Conservation (phyloP, 30 jellyfish, hydroid and myxozoan species). For the Cassiopea xamachana region DNA sequence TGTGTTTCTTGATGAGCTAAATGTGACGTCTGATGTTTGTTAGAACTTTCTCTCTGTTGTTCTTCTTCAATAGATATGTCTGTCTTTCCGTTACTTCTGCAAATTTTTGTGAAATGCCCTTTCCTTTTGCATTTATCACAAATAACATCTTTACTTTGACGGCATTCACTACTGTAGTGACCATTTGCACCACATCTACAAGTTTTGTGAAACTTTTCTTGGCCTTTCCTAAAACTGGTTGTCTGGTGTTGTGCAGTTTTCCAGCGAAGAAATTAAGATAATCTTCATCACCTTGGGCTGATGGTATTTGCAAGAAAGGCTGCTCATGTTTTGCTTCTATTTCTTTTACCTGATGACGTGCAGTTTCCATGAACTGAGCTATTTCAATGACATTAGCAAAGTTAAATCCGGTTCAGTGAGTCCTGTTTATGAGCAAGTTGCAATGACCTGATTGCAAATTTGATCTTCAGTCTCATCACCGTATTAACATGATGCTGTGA, state of each 20-base stretch:
- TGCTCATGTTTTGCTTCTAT: background rate
- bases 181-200: too few species aligned
- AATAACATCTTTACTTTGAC: too few species aligned
- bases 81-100: too few species aligned
- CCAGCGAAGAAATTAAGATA: too few species aligned
- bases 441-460: conserved; percentile 7
- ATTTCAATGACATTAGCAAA: background rate
- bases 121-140: too few species aligned
- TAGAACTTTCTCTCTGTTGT: too few species aligned
- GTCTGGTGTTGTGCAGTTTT: too few species aligned
- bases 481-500: background rate
- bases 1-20: too few species aligned
- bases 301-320: conserved; percentile 1
- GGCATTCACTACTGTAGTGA: too few species aligned
- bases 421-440: conserved; percentile 16
- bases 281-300: background rate
- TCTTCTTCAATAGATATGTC: too few species aligned
- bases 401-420: conserved; percentile 13
- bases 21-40: too few species aligned
- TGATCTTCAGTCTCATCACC: conserved; percentile 15
- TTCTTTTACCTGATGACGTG: conserved; percentile 4
- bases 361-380: conserved; percentile 4
- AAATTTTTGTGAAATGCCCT: too few species aligned
- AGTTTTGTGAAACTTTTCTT: background rate
- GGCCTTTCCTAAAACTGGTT: background rate